These are phyloP conservation scores for Anticlea derivata DNA, from an alignment of 2,888 invertebrate species.

Conservation along the genomic window DNA sequence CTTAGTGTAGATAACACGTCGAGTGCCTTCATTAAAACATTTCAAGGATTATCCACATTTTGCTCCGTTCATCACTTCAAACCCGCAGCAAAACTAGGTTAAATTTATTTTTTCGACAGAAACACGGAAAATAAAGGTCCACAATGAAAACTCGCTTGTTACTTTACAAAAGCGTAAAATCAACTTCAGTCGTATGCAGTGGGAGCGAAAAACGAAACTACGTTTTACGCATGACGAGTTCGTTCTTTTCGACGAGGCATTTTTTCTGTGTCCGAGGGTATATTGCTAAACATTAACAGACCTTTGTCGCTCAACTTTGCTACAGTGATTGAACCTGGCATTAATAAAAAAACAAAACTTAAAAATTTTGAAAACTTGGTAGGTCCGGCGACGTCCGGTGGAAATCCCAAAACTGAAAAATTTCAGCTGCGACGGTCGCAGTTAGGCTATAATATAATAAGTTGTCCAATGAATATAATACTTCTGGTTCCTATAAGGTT, in stretches of 20 bases:
- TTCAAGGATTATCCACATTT: constrained; percentile 9
- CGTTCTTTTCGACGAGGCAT: not conserved
- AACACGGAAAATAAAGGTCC: constrained; percentile 19
- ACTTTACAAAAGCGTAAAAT: constrained; percentile 27
- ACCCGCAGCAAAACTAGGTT: constrained; percentile 19
- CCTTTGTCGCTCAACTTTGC: too few relatives aligned
- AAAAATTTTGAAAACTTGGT: too few relatives aligned
- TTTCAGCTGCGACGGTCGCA: too few relatives aligned
- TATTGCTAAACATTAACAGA: too few relatives aligned
- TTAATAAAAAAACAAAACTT: too few relatives aligned
- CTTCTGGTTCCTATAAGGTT: too few relatives aligned
- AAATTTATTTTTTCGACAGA: constrained; percentile 25
- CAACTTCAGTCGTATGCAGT: constrained; percentile 26
- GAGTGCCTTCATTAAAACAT: constrained; percentile 5
- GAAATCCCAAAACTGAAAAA: too few relatives aligned
- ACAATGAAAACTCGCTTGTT: constrained; percentile 25
- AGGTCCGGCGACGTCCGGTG: too few relatives aligned
- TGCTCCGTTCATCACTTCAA: constrained; percentile 13
- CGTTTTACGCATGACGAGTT: constrained; percentile 20
- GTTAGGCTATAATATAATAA: too few relatives aligned
- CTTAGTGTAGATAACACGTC: not conserved
- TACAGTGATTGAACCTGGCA: too few relatives aligned
- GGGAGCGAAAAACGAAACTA: constrained; percentile 24
- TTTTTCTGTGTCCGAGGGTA: too few relatives aligned
- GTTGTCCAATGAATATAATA: too few relatives aligned